These are phyloP conservation scores for Notarius lentiginosus DNA, from an alignment of 2,113 vertebrate species.

Conservation along the genomic window DNA sequence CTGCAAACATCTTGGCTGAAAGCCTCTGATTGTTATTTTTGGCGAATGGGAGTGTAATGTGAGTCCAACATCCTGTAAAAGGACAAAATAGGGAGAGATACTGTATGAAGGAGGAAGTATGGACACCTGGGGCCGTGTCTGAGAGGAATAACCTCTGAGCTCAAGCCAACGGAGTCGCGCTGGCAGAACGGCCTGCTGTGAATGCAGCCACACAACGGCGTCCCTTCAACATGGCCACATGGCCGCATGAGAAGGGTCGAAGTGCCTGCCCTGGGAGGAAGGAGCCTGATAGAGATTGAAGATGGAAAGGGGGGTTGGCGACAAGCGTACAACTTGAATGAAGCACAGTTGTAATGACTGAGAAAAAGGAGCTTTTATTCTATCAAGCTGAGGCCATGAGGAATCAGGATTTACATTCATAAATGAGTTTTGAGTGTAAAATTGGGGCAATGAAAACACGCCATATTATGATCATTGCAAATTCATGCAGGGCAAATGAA, in stretches of 20 bases:
- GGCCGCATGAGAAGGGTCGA: conserved; percentile 54
- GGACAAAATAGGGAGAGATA: conserved; percentile 38
- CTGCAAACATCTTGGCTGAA: conserved; percentile 16
- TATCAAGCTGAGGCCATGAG: conserved; percentile 41
- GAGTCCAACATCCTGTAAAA: conserved; percentile 36
- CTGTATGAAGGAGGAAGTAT: conserved; percentile 49
- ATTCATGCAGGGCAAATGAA: conserved; percentile 41
- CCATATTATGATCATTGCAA: conserved; percentile 37
- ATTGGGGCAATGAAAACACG: background rate
- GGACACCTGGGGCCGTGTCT: conserved; percentile 59
- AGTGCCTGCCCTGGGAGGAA: conserved; percentile 47
- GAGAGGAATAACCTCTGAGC: conserved; percentile 58
- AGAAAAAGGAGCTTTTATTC: conserved; percentile 56
- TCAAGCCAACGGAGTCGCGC: conserved; percentile 50
- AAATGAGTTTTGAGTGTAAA: conserved; percentile 44
- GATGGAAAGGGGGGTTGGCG: conserved; percentile 24
- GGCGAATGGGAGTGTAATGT: conserved; percentile 29
- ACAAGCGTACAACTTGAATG: conserved; percentile 29
- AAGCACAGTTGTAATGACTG: conserved; percentile 39
- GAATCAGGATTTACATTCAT: conserved; percentile 52
- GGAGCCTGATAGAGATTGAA: conserved; percentile 51
- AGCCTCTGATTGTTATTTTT: conserved; percentile 30
- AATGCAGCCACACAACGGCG: conserved; percentile 41
- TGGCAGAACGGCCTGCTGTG: conserved; percentile 40
- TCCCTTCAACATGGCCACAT: conserved; percentile 44